phyloP scores from a whole-genome alignment of 2,888 invertebrate genomes.

The Temnothorax unifasciatus region DNA sequence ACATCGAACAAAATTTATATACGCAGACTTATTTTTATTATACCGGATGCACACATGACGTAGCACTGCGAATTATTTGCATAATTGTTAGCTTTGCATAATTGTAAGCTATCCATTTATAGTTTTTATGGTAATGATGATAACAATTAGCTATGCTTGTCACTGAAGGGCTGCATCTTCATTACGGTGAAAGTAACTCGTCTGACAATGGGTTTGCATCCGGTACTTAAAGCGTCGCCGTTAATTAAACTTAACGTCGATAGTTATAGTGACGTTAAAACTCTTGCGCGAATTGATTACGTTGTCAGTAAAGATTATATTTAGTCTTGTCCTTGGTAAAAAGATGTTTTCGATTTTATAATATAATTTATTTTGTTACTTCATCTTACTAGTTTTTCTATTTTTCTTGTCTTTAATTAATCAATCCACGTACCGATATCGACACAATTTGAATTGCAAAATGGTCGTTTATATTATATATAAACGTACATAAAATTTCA shows the following conservation, averaged over 20 bases:
- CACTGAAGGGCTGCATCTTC: conserved; percentile 1
- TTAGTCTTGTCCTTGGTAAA: not conserved
- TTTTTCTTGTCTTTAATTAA: not conserved
- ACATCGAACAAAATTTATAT: not conserved
- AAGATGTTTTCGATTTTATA: not conserved
- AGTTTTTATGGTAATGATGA: not conserved
- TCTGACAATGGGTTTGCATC: not conserved
- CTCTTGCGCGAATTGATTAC: not conserved
- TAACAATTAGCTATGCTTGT: not conserved
- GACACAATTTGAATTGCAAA: not conserved
- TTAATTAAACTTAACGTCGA: conserved; percentile 11
- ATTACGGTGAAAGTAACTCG: conserved; percentile 8
- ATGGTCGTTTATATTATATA: not conserved
- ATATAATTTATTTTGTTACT: not conserved
- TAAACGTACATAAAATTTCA: not conserved
- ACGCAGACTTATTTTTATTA: not conserved
- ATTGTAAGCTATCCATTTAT: not conserved
- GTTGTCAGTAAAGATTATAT: not conserved
- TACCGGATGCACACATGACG: not conserved
- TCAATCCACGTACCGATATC: not conserved
- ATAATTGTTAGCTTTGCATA: not conserved
- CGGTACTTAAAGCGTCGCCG: not conserved
- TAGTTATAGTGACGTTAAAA: conserved; percentile 1
- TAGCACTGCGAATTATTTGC: not conserved
- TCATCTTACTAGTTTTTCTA: not conserved